phyloP scores from a whole-genome alignment of 2,888 invertebrate genomes.

The Synanthedon myopaeformis region DNA sequence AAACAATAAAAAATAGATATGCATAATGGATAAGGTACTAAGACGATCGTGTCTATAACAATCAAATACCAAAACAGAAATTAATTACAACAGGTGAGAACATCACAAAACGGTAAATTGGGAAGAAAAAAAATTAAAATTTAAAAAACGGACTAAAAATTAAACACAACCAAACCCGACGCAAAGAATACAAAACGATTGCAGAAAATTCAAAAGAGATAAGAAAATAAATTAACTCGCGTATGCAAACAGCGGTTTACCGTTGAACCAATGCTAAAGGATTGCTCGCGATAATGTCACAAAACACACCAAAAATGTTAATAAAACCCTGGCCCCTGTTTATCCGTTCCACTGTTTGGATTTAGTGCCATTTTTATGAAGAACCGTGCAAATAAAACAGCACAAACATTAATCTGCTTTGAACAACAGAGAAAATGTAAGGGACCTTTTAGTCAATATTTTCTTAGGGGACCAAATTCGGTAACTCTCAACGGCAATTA shows the following conservation, averaged over 20 bases:
- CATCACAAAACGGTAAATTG: too few relatives aligned
- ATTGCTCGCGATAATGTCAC: constrained; percentile 40
- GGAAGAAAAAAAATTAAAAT: too few relatives aligned
- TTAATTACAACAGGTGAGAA: too few relatives aligned
- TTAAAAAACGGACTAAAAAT: too few relatives aligned
- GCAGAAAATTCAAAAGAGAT: not conserved
- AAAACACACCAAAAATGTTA: constrained; percentile 40
- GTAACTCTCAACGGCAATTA: constrained; percentile 55
- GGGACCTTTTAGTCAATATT: constrained; percentile 58
- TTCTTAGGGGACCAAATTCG: constrained; percentile 58
- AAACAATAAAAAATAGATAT: too few relatives aligned
- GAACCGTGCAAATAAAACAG: constrained; percentile 57
- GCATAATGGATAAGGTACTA: too few relatives aligned
- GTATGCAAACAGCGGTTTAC: not conserved
- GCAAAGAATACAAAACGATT: not conserved
- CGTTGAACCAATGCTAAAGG: constrained; percentile 14
- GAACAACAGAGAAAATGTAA: constrained; percentile 63
- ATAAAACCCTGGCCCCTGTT: constrained; percentile 44
- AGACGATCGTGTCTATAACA: too few relatives aligned
- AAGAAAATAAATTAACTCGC: not conserved
- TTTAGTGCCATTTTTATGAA: constrained; percentile 58
- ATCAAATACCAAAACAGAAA: too few relatives aligned
- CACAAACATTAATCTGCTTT: constrained; percentile 69
- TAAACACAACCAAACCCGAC: too few relatives aligned
- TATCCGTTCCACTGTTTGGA: constrained; percentile 47